These are phyloP conservation scores for Ceriagrion tenellum DNA, from an alignment of 2,888 invertebrate genomes.

Conservation along the genomic window DNA sequence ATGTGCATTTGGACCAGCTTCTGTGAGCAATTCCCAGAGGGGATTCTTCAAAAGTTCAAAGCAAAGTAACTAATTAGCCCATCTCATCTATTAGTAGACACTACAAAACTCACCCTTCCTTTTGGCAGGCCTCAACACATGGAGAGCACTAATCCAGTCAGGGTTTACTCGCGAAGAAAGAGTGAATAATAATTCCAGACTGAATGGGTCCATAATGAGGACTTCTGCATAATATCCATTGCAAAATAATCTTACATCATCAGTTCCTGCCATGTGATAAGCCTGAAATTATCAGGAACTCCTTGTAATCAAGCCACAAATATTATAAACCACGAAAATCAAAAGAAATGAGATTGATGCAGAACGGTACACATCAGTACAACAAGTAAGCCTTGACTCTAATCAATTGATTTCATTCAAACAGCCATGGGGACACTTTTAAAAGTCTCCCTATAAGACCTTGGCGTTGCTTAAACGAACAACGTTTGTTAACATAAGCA, in stretches of 20 bases:
- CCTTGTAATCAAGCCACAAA: background rate
- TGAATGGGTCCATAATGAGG: constrained; percentile 97
- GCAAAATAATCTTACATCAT: constrained; percentile 93
- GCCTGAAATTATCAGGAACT: constrained; percentile 80
- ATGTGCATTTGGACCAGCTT: no score
- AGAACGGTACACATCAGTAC: no score
- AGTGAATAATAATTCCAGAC: constrained; percentile 94
- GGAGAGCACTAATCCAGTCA: constrained; percentile 98
- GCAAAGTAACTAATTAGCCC: no score
- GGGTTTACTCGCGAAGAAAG: constrained; percentile 97
- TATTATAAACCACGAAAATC: background rate
- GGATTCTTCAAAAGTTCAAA: no score
- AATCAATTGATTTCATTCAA: no score
- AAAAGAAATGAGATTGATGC: background rate
- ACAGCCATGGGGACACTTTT: no score
- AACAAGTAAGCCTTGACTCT: no score
- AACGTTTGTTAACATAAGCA: no score
- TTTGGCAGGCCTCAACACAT: constrained; percentile 86
- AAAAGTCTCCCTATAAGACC: no score
- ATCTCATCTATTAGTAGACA: no score
- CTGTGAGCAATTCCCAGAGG: no score
- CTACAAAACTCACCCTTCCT: constrained; percentile 80
- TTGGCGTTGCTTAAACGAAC: no score
- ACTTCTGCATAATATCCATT: constrained; percentile 99
- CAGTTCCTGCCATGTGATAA: constrained; percentile 90